Evolutionary conservation across 2,888 invertebrate genomes (phyloP).

Genomic region (Ormyrus nitidulus): DNA sequence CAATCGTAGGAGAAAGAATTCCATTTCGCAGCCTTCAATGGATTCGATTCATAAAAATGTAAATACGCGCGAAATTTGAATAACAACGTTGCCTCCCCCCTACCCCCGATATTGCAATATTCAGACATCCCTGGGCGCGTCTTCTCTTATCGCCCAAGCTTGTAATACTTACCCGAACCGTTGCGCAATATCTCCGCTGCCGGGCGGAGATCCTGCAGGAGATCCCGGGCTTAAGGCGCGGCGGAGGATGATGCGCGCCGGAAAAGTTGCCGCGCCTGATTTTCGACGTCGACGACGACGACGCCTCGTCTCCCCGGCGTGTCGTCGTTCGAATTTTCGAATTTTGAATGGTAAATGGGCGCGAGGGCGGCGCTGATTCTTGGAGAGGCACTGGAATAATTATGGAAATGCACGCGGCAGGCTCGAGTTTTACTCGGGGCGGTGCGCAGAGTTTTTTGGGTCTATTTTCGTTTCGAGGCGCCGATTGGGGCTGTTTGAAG

Average conservation of each 20-base stretch:
- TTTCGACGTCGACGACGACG: neutral
- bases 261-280: neutral
- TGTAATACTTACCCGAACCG: slow-evolving; percentile 54
- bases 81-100: slow-evolving; percentile 43
- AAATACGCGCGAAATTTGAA: slow-evolving; percentile 51
- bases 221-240: neutral
- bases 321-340: neutral
- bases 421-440: too few relatives aligned
- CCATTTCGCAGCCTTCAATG: slow-evolving; percentile 23
- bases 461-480: too few relatives aligned
- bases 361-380: too few relatives aligned
- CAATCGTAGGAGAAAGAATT: slow-evolving; percentile 33
- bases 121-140: slow-evolving; percentile 30
- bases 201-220: neutral
- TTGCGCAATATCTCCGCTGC: slow-evolving; percentile 47
- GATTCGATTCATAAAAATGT: slow-evolving; percentile 54
- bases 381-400: too few relatives aligned
- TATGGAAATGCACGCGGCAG: too few relatives aligned
- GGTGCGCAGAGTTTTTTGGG: too few relatives aligned
- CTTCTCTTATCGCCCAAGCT: slow-evolving; percentile 53
- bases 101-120: slow-evolving; percentile 48
- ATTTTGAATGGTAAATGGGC: neutral
- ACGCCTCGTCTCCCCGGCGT: neutral
- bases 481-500: too few relatives aligned
- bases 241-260: neutral